phyloP scores from a whole-genome alignment of 2,113 vertebrate genomes.

The Proteles cristata region DNA sequence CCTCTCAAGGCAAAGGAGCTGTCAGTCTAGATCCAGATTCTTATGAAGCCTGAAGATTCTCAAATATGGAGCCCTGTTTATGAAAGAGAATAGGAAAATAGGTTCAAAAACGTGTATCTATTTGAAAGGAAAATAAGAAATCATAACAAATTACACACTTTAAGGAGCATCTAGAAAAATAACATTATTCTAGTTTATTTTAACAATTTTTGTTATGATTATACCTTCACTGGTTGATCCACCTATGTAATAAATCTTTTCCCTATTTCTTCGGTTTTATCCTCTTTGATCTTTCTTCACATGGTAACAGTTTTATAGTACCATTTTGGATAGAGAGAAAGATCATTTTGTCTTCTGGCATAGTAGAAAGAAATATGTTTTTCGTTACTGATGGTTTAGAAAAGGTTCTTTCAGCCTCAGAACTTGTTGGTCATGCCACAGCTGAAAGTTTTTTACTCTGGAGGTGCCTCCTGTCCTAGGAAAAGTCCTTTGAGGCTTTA shows the following conservation, averaged over 20 bases:
- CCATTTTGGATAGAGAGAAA: not conserved
- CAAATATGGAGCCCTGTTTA: not conserved
- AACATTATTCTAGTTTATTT: not conserved
- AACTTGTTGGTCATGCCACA: not conserved
- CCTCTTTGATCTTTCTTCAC: not conserved
- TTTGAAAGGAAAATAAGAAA: slow-evolving; percentile 31
- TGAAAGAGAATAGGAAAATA: slow-evolving; percentile 11
- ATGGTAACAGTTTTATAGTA: not conserved
- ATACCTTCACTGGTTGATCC: not conserved
- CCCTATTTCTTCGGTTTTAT: not conserved
- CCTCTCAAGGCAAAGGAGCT: not conserved
- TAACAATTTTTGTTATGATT: not conserved
- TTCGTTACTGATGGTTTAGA: not conserved
- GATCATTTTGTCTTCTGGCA: not conserved
- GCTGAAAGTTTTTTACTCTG: not conserved
- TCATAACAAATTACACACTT: not conserved
- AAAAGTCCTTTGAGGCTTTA: not conserved
- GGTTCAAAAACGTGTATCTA: not conserved
- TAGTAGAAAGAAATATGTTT: not conserved
- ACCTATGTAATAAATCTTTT: not conserved
- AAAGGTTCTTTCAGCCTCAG: not conserved
- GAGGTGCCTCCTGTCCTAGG: not conserved
- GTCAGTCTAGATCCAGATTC: not conserved
- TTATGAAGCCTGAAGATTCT: not conserved
- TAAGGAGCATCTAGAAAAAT: not conserved